phyloP scores from a whole-genome alignment of 2,797 vertebrate genomes.

The Amblyopsis hoosieri region DNA sequence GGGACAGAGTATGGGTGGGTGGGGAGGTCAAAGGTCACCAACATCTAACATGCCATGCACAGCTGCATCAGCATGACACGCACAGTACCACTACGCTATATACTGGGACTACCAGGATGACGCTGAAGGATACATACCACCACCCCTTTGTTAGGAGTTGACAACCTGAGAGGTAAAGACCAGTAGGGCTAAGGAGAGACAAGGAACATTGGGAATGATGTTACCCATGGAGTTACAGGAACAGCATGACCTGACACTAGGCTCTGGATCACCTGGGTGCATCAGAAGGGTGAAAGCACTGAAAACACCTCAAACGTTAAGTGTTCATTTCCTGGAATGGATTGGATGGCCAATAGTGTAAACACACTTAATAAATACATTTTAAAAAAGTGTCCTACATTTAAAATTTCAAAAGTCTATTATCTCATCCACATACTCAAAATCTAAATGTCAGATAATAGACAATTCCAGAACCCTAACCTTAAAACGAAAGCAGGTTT shows the following conservation, averaged over 20 bases:
- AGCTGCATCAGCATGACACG: constrained; percentile 47
- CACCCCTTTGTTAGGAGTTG: constrained; percentile 92
- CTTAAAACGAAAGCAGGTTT: neutral
- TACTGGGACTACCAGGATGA: constrained; percentile 49
- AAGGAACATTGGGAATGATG: constrained; percentile 67
- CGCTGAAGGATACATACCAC: constrained; percentile 87
- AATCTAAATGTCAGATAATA: too few species aligned
- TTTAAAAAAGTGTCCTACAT: too few species aligned
- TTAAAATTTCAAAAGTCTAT: too few species aligned
- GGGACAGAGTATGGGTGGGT: constrained; percentile 20
- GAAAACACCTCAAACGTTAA: too few species aligned
- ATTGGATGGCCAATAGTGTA: too few species aligned
- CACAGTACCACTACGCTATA: constrained; percentile 29
- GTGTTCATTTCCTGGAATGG: too few species aligned
- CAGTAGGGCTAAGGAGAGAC: constrained; percentile 85
- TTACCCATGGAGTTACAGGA: constrained; percentile 58
- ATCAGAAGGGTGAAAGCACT: neutral
- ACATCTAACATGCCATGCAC: constrained; percentile 70
- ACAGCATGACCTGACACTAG: constrained; percentile 28
- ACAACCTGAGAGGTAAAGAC: constrained; percentile 96
- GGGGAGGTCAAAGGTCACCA: constrained; percentile 43
- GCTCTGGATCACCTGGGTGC: neutral
- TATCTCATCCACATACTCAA: too few species aligned
- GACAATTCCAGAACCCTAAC: neutral
- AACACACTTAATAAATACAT: too few species aligned